A percentile compares a stretch with the other conserved stretches of the same genome.
Evolutionary conservation across 1,140 invertebrate species (phyloP).

Genomic region (Drosophila parabipectinata): DNA sequence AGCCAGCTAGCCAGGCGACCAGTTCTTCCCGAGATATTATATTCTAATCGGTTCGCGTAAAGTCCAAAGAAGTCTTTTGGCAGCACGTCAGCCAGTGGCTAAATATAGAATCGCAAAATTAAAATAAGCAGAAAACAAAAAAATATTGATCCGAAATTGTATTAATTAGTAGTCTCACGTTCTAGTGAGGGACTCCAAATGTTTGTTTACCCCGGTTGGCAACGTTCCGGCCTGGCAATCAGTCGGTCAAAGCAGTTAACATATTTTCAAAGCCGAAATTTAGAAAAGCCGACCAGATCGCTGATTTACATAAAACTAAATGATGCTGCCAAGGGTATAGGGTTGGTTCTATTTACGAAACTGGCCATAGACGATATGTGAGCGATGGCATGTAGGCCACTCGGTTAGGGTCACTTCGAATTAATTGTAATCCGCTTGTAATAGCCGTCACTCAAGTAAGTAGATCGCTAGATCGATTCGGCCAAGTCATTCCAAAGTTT

Average conservation of each 20-base stretch:
- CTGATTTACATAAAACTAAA: constrained; percentile 18
- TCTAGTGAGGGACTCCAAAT: not conserved
- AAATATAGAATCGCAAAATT: constrained; percentile 9
- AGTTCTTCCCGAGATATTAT: constrained; percentile 1
- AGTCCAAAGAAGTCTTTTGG: constrained; percentile 29
- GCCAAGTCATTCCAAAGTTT: constrained; percentile 57
- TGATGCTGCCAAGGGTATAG: constrained; percentile 28
- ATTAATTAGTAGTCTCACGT: constrained; percentile 35
- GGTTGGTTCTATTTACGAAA: constrained; percentile 35
- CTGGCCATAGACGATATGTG: not conserved
- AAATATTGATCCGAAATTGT: constrained; percentile 6
- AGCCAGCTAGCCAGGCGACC: constrained; percentile 5
- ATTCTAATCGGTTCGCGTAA: constrained; percentile 6
- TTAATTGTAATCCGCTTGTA: constrained; percentile 42
- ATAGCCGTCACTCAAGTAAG: constrained; percentile 14
- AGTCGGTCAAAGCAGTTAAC: constrained; percentile 35
- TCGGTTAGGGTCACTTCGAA: constrained; percentile 21
- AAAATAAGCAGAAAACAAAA: constrained; percentile 4
- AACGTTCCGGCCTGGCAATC: not conserved
- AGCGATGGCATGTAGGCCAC: constrained; percentile 18
- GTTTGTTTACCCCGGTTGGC: not conserved
- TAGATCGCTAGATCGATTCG: constrained; percentile 29
- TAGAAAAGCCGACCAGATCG: not conserved
- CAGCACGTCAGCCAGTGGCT: constrained; percentile 23
- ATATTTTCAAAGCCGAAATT: constrained; percentile 18